Evolutionary conservation across 2,113 vertebrate species (phyloP).

Genomic region (Thinocorus orbignyianus): DNA sequence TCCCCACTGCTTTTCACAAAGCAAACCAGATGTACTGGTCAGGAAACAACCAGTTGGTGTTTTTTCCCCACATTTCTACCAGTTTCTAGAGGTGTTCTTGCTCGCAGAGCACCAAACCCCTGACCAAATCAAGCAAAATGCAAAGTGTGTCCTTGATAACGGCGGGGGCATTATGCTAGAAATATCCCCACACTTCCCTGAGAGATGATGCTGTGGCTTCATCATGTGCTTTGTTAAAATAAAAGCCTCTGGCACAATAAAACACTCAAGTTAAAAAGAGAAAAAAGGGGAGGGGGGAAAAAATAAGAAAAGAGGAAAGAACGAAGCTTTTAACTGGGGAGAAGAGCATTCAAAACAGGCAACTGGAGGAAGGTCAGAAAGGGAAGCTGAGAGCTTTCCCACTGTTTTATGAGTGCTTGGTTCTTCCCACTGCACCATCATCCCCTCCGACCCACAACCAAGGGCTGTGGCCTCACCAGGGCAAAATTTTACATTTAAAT

Average conservation of each 20-base stretch:
- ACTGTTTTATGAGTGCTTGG: not conserved
- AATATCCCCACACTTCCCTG: not conserved
- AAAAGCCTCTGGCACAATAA: not conserved
- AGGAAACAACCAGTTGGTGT: not conserved
- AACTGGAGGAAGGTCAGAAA: not conserved
- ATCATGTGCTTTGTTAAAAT: not conserved
- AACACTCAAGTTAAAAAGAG: not conserved
- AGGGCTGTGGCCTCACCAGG: not conserved
- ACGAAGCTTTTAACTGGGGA: not conserved
- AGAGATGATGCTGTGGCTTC: not conserved
- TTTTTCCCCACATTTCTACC: not conserved
- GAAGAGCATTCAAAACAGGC: not conserved
- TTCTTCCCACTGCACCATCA: not conserved
- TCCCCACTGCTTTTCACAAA: not conserved
- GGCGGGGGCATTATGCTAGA: not conserved
- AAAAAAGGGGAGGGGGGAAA: too few species aligned
- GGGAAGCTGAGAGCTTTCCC: not conserved
- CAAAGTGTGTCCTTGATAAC: not conserved
- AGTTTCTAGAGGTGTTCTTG: not conserved
- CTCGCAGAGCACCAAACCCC: not conserved
- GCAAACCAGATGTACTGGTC: not conserved
- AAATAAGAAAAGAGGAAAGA: not conserved
- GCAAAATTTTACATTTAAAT: not conserved
- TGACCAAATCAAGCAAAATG: not conserved
- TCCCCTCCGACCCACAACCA: not conserved